Percentiles rank a stretch among this genome's conserved stretches.
phyloP scores from a whole-genome alignment of 2,113 vertebrate species.

The Percopsis transmontana region DNA sequence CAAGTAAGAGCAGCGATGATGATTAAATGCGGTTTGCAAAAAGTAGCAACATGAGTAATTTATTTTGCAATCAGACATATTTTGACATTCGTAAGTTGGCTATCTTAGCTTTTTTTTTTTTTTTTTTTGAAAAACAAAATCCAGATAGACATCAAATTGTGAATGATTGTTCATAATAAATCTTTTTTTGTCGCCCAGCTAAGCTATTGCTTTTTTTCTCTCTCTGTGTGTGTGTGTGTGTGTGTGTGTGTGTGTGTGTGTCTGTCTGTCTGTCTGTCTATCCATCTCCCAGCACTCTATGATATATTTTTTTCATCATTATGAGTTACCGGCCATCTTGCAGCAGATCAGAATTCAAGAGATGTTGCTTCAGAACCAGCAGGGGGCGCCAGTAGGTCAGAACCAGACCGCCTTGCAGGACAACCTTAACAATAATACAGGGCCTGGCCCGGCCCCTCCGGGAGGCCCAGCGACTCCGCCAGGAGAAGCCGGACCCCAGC shows the following conservation, averaged over 20 bases:
- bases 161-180: too few species aligned
- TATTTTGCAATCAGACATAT: too few species aligned
- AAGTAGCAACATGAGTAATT: too few species aligned
- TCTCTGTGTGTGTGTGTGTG: slow-evolving; percentile 2
- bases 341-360: slow-evolving; percentile 98
- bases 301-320: slow-evolving; percentile 99
- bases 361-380: slow-evolving; percentile 94
- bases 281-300: slow-evolving; percentile 87
- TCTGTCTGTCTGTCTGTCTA: slow-evolving; percentile 1
- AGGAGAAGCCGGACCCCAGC: neutral
- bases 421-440: slow-evolving; percentile 92
- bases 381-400: slow-evolving; percentile 79
- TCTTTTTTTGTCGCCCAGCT: too few species aligned
- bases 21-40: too few species aligned
- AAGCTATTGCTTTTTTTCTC: too few species aligned
- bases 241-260: neutral
- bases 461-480: slow-evolving; percentile 30
- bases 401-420: slow-evolving; percentile 89
- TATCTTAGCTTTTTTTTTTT: too few species aligned
- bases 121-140: too few species aligned
- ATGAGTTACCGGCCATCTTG: slow-evolving; percentile 94
- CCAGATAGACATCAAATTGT: too few species aligned
- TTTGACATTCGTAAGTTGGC: too few species aligned
- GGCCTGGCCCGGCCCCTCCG: slow-evolving; percentile 18
- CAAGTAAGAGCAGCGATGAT: too few species aligned